These are phyloP conservation scores for Acanthosepion pharaonis DNA, from an alignment of 2,888 invertebrate species.

Conservation along the genomic window DNA sequence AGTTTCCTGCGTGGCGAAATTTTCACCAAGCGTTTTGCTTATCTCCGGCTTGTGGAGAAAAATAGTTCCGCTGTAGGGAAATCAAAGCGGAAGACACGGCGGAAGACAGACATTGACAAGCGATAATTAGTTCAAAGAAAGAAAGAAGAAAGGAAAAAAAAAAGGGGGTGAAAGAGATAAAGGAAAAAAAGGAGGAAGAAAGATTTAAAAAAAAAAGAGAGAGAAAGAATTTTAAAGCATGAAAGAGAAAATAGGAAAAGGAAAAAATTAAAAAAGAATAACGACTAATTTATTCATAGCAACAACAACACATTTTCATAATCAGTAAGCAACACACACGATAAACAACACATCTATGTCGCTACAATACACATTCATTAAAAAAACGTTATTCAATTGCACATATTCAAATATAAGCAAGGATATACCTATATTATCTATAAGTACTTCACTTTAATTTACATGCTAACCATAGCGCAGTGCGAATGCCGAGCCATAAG, in stretches of 20 bases:
- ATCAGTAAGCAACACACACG: not conserved
- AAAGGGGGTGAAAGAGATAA: not conserved
- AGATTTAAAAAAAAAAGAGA: not conserved
- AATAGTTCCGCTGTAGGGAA: conserved; percentile 66
- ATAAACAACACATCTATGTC: not conserved
- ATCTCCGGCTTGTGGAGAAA: conserved; percentile 56
- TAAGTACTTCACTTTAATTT: not conserved
- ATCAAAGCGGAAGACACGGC: conserved; percentile 62
- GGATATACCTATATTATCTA: not conserved
- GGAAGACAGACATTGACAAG: conserved; percentile 58
- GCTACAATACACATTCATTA: not conserved
- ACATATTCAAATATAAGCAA: not conserved
- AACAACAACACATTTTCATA: not conserved
- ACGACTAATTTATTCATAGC: not conserved
- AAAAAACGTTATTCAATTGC: not conserved
- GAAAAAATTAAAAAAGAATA: not conserved
- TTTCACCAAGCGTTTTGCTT: conserved; percentile 53
- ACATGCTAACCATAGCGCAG: not conserved
- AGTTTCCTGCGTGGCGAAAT: conserved; percentile 64
- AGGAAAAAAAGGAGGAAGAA: not conserved
- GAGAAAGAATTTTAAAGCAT: not conserved
- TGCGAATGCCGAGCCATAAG: not conserved
- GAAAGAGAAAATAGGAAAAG: not conserved
- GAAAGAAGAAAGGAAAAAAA: not conserved
- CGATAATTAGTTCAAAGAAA: conserved; percentile 36